Evolutionary conservation across 2,113 vertebrate genomes (phyloP).

Genomic region (Saccopteryx bilineata): DNA sequence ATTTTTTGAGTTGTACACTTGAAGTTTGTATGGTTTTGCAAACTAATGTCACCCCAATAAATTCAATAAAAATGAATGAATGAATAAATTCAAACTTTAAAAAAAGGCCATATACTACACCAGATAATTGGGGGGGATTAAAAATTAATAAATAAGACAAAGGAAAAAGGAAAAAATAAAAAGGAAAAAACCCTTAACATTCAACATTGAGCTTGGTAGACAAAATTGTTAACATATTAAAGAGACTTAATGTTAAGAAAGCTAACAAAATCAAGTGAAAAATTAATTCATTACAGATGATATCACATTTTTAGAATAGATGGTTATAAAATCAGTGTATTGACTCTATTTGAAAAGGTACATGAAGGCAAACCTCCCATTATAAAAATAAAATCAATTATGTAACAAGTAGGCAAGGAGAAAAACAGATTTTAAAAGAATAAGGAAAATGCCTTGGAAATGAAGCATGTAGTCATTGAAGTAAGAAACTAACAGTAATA

Average conservation of each 20-base stretch:
- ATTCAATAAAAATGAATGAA: too few relatives aligned
- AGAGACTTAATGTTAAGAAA: neutral
- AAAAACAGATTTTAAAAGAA: neutral
- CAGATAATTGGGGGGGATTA: neutral
- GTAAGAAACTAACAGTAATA: neutral
- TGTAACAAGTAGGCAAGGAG: neutral
- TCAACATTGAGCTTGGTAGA: neutral
- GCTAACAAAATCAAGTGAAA: conserved; percentile 22
- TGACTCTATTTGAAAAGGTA: neutral
- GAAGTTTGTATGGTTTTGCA: too few relatives aligned
- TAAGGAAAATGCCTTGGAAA: neutral
- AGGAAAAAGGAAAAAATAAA: neutral
- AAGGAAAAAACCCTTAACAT: neutral
- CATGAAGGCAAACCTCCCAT: neutral
- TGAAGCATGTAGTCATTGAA: neutral
- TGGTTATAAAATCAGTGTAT: neutral
- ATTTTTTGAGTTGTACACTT: too few relatives aligned
- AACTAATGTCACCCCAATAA: too few relatives aligned
- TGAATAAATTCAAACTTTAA: too few relatives aligned
- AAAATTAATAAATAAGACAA: neutral
- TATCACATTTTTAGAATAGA: conserved; percentile 8
- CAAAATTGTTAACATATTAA: neutral
- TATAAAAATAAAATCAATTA: conserved; percentile 30
- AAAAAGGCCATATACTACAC: neutral
- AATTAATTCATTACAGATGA: neutral